These are phyloP conservation scores for Sarotherodon lohbergeri DNA, from an alignment of 2,113 vertebrate genomes.

Conservation along the genomic window DNA sequence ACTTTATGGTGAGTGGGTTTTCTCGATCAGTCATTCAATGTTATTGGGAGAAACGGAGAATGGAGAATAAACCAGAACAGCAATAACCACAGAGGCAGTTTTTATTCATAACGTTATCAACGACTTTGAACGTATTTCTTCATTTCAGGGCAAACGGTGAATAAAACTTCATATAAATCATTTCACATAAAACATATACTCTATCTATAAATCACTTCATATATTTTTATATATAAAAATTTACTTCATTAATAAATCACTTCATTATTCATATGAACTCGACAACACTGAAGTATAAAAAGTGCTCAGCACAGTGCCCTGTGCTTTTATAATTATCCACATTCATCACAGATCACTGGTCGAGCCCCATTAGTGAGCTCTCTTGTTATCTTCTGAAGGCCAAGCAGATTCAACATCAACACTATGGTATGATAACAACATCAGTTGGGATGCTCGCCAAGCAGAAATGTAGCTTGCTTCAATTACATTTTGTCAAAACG, in stretches of 20 bases:
- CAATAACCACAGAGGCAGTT: neutral
- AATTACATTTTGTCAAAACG: neutral
- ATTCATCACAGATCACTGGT: neutral
- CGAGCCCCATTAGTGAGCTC: neutral
- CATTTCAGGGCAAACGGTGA: conserved; percentile 17
- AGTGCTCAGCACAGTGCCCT: conserved; percentile 55
- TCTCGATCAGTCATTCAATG: neutral
- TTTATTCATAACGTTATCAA: conserved; percentile 17
- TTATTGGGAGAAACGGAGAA: neutral
- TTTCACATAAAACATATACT: conserved; percentile 20
- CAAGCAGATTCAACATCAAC: neutral
- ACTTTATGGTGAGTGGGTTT: neutral
- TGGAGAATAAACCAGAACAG: neutral
- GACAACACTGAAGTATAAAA: conserved; percentile 70
- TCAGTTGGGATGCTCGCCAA: neutral
- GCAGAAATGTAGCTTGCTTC: neutral
- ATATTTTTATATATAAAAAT: neutral
- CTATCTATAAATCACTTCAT: conserved; percentile 24
- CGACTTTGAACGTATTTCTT: conserved; percentile 26
- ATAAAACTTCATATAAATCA: conserved; percentile 9
- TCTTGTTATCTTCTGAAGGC: neutral
- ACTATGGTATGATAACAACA: conserved; percentile 3
- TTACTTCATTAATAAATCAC: conserved; percentile 26
- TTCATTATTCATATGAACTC: conserved; percentile 32
- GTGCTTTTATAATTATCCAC: neutral